Conservation (phyloP, 2,113 vertebrate genomes). For the Cnemophilus loriae region DNA sequence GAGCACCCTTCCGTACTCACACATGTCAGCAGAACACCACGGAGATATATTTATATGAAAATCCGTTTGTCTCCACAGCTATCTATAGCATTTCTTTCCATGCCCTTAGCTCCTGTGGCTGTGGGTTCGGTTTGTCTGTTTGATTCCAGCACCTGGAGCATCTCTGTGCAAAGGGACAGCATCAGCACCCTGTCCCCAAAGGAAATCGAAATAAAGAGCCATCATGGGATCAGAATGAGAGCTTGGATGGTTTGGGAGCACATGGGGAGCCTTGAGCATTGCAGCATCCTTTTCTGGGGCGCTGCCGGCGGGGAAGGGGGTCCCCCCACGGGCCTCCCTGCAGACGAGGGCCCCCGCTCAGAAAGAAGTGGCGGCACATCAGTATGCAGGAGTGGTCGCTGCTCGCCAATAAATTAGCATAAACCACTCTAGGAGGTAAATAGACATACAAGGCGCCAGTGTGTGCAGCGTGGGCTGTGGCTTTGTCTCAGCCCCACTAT, state of each 20-base stretch:
- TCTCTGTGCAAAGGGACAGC: background rate
- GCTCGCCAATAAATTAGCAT: slow-evolving; percentile 70
- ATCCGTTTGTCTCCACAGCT: slow-evolving; percentile 38
- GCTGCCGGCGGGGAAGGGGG: background rate
- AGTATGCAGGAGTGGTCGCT: slow-evolving; percentile 61
- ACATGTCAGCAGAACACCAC: slow-evolving; percentile 44
- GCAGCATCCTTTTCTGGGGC: slow-evolving; percentile 1
- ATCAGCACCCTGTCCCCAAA: background rate
- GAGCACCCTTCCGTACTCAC: slow-evolving; percentile 38
- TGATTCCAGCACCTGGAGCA: background rate
- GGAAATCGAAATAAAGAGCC: background rate
- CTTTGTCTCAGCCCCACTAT: slow-evolving; percentile 72
- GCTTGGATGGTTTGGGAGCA: background rate
- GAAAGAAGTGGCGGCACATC: slow-evolving; percentile 59
- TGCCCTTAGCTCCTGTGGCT: background rate
- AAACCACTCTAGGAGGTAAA: slow-evolving; percentile 71
- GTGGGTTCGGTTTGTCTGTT: background rate
- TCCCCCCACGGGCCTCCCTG: background rate
- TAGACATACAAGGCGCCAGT: slow-evolving; percentile 69
- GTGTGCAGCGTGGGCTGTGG: slow-evolving; percentile 58
- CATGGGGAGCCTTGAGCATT: background rate
- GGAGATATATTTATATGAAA: slow-evolving; percentile 53
- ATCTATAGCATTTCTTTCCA: background rate
- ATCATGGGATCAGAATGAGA: background rate
- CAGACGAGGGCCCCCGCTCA: slow-evolving; percentile 40